A percentile compares a stretch with the other conserved stretches of the same genome.
Evolutionary conservation across 2,888 invertebrate species (phyloP).

Genomic region (Mimumesa dahlbomi): DNA sequence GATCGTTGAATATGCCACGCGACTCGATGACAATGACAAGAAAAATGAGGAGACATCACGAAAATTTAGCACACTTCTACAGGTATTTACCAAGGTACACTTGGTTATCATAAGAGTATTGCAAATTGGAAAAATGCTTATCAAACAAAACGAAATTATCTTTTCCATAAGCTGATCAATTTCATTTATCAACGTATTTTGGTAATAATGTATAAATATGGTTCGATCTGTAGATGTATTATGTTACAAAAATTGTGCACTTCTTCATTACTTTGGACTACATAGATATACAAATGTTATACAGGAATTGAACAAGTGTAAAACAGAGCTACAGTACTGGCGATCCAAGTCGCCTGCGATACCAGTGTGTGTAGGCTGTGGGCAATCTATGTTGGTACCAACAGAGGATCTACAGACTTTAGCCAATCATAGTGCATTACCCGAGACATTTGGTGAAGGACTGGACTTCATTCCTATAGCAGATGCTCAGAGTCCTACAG

Average conservation of each 20-base stretch:
- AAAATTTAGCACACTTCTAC: constrained; percentile 92
- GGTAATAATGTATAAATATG: neutral
- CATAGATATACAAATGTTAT: constrained; percentile 39
- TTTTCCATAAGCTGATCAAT: no score
- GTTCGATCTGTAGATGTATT: neutral
- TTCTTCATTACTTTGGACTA: neutral
- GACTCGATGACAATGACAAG: constrained; percentile 94
- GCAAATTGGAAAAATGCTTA: no score
- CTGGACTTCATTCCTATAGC: constrained; percentile 80
- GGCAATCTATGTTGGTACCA: constrained; percentile 83
- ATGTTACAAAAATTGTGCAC: neutral
- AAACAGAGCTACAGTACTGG: constrained; percentile 95
- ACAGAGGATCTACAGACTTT: constrained; percentile 84
- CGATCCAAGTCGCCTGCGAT: constrained; percentile 92
- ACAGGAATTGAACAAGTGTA: constrained; percentile 94
- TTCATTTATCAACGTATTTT: no score
- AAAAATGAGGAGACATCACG: constrained; percentile 94
- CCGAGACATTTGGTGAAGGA: constrained; percentile 81
- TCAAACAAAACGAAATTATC: no score
- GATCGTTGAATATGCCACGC: constrained; percentile 89
- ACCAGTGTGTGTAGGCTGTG: constrained; percentile 89
- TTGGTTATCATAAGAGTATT: constrained; percentile 40
- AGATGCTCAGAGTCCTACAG: constrained; percentile 74
- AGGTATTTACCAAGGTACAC: constrained; percentile 82
- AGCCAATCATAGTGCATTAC: constrained; percentile 83